Evolutionary conservation across 1,140 invertebrate genomes (phyloP), one percentile per base, ranked within the genome.

Genomic region (Hyles euphorbiae): DNA sequence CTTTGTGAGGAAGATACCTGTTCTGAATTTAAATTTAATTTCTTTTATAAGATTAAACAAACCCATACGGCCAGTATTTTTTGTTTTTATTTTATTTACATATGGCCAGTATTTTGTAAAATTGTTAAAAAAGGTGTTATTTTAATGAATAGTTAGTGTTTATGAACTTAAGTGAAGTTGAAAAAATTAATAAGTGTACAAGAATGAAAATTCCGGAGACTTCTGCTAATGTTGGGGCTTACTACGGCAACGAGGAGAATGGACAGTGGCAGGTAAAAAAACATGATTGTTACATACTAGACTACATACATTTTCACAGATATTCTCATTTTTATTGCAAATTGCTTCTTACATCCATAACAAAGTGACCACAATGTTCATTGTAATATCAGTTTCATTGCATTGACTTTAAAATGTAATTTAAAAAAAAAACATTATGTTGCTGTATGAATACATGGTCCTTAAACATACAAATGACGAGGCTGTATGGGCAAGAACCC

Each of bases 191-290:
- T 45, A 72, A 68, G 71, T 60, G 70, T 63, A 60, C 69, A 68
- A 82, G 58, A 46, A 87, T 87, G 84, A 87, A 87, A 79, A 87
- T 87, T 71, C 84, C 84, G 22, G 84, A 87, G 72, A 76, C 82
- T 8, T 62, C 78, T 6, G 67, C 79, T 5, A 84, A 83, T 51
- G 72, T 84, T 66, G 83, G 81, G 12, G 79, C 81, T 63, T 87
- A 87, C 60, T 87, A 87, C 71, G 84, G 79, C 60, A 87, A 84
- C 32, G 80, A 87, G 44, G 82, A 83, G 9, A 83, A 77, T 63
- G 76, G 76, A 58, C 84, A 87, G 70, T 87, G 84, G 84, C 84
- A 87, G 77, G 84, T 87, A 33, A 47, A 58, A n/a, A 63, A 0
- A 2, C 10, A 12, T 54, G 12, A 48, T 22, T 48, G 10, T 61